Base-by-base conservation (phyloP, 2,113 vertebrate species). In the Perccottus glenii region DNA sequence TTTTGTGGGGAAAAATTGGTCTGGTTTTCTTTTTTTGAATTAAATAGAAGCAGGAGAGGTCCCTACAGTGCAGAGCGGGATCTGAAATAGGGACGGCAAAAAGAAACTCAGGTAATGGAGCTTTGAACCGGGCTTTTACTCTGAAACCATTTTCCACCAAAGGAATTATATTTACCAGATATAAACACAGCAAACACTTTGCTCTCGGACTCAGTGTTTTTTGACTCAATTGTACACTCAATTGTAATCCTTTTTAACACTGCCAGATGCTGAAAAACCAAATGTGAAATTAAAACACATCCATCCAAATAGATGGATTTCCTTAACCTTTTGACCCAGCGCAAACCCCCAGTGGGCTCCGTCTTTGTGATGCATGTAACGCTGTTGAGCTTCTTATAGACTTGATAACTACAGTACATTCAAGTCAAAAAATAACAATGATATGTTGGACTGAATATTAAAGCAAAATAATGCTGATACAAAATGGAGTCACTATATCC, bases 271-370 rank as follows among this genome's bases (percentile, higher is more conserved):
- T 36, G 52, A 12, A 55, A 27, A 55, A 55, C 52, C 52, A n/a
- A 58, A 58, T 58, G 33, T 32, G 45, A 49, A 67, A 67, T 67
- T 56, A 15, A 49, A 67, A 67, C 27, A 19, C 10, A 16, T 49
- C 44, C 14, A 11, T 15, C 19, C 8, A 33, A 33, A 45, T 45
- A 55, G 52, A 58, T 67, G 38, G 35, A 48, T 58, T 49, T n/a
- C 9, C 36, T 27, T 59, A 57, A 67, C 65, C 55, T 67, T 19
- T 32, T 9, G 14, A 32, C 52, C 52, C 16, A 27, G 6, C 11
- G 11, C 33, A 35, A 40, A 67, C 64, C 64, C 57, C 44, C 44
- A 9, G 15, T 49, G 64, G 19, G 45, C 11, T 50, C 5, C 35
- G 1, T n/a, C 11, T 14, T 5, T 42, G 19, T 19, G 14, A 49